These are phyloP conservation scores for Clarias magur DNA, from an alignment of 2,113 vertebrate species.

Conservation along the genomic window DNA sequence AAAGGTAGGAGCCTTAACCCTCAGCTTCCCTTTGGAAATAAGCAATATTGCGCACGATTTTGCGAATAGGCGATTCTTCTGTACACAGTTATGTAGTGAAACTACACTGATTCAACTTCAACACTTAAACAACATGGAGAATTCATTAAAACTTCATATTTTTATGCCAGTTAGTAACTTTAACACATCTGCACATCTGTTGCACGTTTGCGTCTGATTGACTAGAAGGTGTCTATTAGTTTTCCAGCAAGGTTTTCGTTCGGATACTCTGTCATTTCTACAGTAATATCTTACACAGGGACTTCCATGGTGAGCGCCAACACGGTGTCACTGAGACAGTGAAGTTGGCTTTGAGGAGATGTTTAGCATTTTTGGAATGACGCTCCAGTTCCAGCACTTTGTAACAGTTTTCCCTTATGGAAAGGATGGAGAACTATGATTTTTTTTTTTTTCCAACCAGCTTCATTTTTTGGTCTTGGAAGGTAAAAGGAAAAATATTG, in stretches of 20 bases:
- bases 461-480: background rate
- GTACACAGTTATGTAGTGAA: background rate
- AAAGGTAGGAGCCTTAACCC: constrained; percentile 77
- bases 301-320: background rate
- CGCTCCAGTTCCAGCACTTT: background rate
- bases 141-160: background rate
- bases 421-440: background rate
- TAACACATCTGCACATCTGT: background rate
- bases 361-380: background rate
- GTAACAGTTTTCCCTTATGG: background rate
- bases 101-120: background rate
- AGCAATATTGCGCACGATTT: background rate
- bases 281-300: background rate
- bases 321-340: background rate
- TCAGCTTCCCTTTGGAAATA: background rate
- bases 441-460: background rate
- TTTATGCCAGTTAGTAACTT: background rate
- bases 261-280: background rate
- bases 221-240: background rate
- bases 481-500: too few relatives aligned
- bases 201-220: background rate
- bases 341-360: background rate
- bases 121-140: background rate
- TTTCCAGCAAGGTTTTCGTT: background rate
- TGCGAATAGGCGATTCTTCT: background rate